Evolutionary conservation across 2,888 invertebrate genomes (phyloP).

Genomic region (Rhaphigaster nebulosa): DNA sequence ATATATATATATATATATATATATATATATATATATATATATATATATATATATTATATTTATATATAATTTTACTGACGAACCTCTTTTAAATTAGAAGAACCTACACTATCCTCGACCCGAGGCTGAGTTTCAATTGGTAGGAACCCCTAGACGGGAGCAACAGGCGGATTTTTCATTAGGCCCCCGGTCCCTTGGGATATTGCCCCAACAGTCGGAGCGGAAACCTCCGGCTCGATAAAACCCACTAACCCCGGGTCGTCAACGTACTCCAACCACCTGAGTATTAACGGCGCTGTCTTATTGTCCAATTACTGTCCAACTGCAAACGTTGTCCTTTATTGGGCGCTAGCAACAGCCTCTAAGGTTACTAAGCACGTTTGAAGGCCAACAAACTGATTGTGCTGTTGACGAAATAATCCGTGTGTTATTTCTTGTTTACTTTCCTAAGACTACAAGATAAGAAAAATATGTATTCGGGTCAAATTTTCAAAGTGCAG

Average conservation of each 20-base stretch:
- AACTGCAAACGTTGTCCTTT: not conserved
- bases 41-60: too few relatives aligned
- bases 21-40: too few relatives aligned
- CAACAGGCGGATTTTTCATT: conserved; percentile 44
- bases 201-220: conserved; percentile 22
- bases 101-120: not conserved
- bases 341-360: not conserved
- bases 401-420: too few relatives aligned
- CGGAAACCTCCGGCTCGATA: conserved; percentile 37
- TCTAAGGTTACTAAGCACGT: not conserved
- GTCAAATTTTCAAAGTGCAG: too few relatives aligned
- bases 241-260: conserved; percentile 43
- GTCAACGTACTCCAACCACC: conserved; percentile 41
- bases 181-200: not conserved
- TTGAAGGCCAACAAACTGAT: not conserved
- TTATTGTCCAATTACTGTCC: conserved; percentile 31
- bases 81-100: not conserved
- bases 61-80: too few relatives aligned
- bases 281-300: not conserved
- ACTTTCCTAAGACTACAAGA: too few relatives aligned
- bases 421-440: too few relatives aligned
- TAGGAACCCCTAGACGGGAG: not conserved
- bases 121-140: not conserved
- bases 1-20: too few relatives aligned
- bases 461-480: too few relatives aligned